These are phyloP conservation scores for Naso thynnoides DNA, from an alignment of 2,797 vertebrate species.

Conservation along the genomic window DNA sequence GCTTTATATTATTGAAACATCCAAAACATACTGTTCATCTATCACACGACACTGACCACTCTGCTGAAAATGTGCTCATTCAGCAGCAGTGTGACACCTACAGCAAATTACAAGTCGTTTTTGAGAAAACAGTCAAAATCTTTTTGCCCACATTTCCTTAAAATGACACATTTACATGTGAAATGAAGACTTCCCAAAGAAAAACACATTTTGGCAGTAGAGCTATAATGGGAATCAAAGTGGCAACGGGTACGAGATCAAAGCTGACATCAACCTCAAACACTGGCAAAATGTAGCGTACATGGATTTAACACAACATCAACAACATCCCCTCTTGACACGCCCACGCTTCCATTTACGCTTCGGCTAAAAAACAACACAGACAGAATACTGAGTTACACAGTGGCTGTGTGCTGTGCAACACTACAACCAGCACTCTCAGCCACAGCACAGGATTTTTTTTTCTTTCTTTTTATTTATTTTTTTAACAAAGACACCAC, in stretches of 20 bases:
- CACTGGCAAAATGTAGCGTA: conserved; percentile 37
- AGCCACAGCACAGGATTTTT: conserved; percentile 26
- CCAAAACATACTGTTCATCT: conserved; percentile 35
- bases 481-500: conserved; percentile 64
- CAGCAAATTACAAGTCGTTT: conserved; percentile 4
- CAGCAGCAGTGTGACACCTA: conserved; percentile 21
- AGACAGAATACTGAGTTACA: conserved; percentile 35
- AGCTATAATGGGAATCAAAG: conserved; percentile 10
- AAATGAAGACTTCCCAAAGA: conserved; percentile 10
- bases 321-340: conserved; percentile 23
- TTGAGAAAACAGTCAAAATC: neutral
- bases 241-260: conserved; percentile 13
- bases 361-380: conserved; percentile 36
- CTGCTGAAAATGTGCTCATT: conserved; percentile 28
- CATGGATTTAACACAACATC: conserved; percentile 60
- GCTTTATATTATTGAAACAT: conserved; percentile 34
- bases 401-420: conserved; percentile 24
- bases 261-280: conserved; percentile 36
- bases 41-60: conserved; percentile 48
- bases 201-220: conserved; percentile 14
- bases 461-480: neutral
- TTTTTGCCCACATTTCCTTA: neutral
- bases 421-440: conserved; percentile 39
- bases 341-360: neutral
- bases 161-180: neutral